These are phyloP conservation scores for Battus philenor DNA, from an alignment of 1,140 invertebrate species.

Conservation along the genomic window DNA sequence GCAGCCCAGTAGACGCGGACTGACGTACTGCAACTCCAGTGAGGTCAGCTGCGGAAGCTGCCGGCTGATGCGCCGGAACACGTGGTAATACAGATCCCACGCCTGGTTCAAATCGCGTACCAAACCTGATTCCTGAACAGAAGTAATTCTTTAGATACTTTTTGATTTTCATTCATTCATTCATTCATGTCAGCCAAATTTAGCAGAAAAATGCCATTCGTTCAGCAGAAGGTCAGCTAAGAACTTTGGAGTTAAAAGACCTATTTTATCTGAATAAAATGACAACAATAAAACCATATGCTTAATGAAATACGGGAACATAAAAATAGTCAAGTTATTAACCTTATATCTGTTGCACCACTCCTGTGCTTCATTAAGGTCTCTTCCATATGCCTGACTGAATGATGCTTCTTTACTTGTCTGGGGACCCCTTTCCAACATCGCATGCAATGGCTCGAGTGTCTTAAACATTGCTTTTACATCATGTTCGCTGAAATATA, in stretches of 20 bases:
- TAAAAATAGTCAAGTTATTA: too few relatives aligned
- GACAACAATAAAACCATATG: too few relatives aligned
- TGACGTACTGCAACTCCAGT: slow-evolving; percentile 96
- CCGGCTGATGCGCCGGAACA: slow-evolving; percentile 95
- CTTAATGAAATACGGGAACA: too few relatives aligned
- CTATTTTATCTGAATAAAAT: too few relatives aligned
- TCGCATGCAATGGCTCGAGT: slow-evolving; percentile 94
- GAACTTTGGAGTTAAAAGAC: too few relatives aligned
- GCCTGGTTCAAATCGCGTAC: slow-evolving; percentile 90
- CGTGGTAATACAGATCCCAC: slow-evolving; percentile 99
- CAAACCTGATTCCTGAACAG: slow-evolving; percentile 6
- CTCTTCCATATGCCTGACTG: slow-evolving; percentile 95
- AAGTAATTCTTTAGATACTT: too few relatives aligned
- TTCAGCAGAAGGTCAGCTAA: too few relatives aligned
- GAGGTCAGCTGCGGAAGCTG: slow-evolving; percentile 94
- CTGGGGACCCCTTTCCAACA: slow-evolving; percentile 95
- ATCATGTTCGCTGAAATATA: slow-evolving; percentile 96
- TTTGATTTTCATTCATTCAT: too few relatives aligned
- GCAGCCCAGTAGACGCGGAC: slow-evolving; percentile 92
- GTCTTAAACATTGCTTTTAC: slow-evolving; percentile 97
- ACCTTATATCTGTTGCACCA: slow-evolving; percentile 94
- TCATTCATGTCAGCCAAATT: too few relatives aligned
- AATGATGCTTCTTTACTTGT: slow-evolving; percentile 98
- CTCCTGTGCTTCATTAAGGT: slow-evolving; percentile 94
- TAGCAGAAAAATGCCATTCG: too few relatives aligned